Conservation (phyloP, 2,888 invertebrate genomes). For the Nomada goodeniana region DNA sequence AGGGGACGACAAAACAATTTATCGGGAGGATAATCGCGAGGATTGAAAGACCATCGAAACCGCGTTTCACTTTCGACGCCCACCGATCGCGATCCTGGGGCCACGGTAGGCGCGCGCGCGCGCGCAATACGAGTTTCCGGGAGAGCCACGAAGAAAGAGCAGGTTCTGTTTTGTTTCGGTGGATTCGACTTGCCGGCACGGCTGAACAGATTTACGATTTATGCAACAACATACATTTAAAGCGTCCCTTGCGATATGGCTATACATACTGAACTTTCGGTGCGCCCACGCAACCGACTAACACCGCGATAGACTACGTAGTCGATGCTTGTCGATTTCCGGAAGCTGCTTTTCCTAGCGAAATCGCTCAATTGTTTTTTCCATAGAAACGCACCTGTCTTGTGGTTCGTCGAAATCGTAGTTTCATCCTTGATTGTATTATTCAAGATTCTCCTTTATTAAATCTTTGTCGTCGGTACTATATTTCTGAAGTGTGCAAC, state of each 20-base stretch:
- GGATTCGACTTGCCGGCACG: conserved; percentile 68
- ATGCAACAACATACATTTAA: conserved; percentile 71
- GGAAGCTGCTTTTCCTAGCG: conserved; percentile 58
- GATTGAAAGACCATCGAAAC: conserved; percentile 28
- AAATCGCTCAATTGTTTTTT: conserved; percentile 41
- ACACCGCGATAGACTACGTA: conserved; percentile 62
- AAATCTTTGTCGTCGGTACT: background rate
- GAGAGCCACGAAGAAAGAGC: conserved; percentile 58
- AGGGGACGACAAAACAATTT: background rate
- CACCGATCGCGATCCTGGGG: conserved; percentile 53
- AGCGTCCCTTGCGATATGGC: conserved; percentile 66
- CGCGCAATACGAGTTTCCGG: conserved; percentile 41
- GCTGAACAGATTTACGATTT: conserved; percentile 75
- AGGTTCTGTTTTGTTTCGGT: conserved; percentile 71
- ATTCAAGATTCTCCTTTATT: background rate
- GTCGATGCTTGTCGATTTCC: conserved; percentile 60
- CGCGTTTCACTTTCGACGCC: conserved; percentile 70
- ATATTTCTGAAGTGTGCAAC: too few relatives aligned
- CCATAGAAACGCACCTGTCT: background rate
- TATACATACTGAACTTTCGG: conserved; percentile 65
- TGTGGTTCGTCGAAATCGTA: background rate
- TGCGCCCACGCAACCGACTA: conserved; percentile 61
- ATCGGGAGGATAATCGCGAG: conserved; percentile 3
- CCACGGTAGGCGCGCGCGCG: conserved; percentile 2
- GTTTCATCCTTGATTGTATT: background rate